These are phyloP conservation scores for Catostomus latipinnis DNA, from an alignment of 2,797 vertebrate genomes.

Conservation along the genomic window DNA sequence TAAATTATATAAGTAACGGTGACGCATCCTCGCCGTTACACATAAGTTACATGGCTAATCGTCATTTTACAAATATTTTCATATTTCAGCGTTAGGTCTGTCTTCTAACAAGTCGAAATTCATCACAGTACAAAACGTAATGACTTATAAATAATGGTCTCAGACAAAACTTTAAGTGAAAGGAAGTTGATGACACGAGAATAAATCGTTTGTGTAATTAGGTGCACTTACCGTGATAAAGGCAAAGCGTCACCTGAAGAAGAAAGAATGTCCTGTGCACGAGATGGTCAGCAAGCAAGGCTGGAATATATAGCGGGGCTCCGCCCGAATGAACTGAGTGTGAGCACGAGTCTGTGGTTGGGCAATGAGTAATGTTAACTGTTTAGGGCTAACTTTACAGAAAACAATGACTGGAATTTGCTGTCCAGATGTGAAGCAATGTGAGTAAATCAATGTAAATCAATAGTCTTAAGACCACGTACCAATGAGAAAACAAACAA, in stretches of 20 bases:
- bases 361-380: conserved; percentile 13
- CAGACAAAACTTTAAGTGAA: not conserved
- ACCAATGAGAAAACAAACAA: too few species aligned
- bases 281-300: conserved; percentile 20
- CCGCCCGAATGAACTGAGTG: conserved; percentile 58
- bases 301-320: conserved; percentile 65
- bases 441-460: too few species aligned
- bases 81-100: not conserved
- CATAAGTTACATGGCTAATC: not conserved
- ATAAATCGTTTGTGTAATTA: not conserved
- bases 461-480: too few species aligned
- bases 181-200: not conserved
- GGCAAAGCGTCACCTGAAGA: conserved; percentile 29
- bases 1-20: not conserved
- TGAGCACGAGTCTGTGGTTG: not conserved
- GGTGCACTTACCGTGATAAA: conserved; percentile 3
- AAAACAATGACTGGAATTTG: not conserved
- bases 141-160: not conserved
- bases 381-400: not conserved
- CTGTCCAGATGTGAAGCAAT: not conserved
- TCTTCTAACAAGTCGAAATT: not conserved
- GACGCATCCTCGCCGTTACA: too few species aligned
- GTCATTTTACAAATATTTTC: not conserved
- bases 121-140: not conserved
- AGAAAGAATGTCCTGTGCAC: conserved; percentile 12